These are phyloP conservation scores for Mesembrinibis cayennensis DNA, from an alignment of 2,113 vertebrate species.

Conservation along the genomic window DNA sequence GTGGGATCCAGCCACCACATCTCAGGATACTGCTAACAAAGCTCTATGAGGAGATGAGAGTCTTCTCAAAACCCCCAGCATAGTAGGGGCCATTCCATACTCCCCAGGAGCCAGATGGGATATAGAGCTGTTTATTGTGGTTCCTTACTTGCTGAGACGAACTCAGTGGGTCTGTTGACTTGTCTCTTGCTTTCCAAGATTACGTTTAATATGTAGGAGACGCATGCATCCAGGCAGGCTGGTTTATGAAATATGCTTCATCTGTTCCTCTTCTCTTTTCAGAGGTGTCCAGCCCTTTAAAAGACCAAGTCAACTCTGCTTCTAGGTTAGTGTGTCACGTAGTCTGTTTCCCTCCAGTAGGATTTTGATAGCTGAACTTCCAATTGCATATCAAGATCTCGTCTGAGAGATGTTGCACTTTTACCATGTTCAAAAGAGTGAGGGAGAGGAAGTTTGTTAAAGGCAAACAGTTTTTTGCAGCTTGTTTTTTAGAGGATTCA, in stretches of 20 bases:
- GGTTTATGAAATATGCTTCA: background rate
- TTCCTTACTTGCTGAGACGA: background rate
- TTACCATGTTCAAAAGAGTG: background rate
- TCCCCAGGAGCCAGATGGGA: background rate
- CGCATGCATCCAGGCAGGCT: background rate
- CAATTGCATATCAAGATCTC: background rate
- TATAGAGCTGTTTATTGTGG: background rate
- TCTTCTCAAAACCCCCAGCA: background rate
- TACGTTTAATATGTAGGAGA: background rate
- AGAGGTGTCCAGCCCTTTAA: slow-evolving; percentile 25
- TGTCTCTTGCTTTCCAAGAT: background rate
- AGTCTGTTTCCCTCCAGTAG: background rate
- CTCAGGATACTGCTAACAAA: background rate
- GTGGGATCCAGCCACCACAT: background rate
- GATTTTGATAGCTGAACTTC: background rate
- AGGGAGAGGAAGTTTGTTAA: background rate
- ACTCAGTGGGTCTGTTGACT: background rate
- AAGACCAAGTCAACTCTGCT: slow-evolving; percentile 28
- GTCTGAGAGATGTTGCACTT: background rate
- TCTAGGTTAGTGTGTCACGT: slow-evolving; percentile 11
- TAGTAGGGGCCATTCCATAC: background rate
- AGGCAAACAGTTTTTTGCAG: background rate
- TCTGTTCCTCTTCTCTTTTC: slow-evolving; percentile 52
- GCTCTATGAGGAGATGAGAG: background rate
- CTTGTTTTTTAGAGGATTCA: background rate